These are phyloP conservation scores for Apeira syringaria DNA, from an alignment of 2,888 invertebrate genomes.

Conservation along the genomic window DNA sequence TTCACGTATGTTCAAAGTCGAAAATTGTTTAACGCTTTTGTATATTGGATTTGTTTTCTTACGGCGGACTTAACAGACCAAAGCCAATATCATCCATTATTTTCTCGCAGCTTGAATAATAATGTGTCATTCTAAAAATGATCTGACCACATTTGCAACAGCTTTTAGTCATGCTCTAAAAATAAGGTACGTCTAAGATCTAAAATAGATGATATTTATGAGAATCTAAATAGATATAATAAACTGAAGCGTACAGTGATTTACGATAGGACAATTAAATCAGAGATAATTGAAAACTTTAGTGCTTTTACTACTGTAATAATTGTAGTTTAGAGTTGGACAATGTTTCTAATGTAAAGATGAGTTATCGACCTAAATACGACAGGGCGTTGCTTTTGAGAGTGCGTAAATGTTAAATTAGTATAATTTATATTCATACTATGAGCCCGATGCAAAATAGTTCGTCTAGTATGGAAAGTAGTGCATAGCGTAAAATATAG, in stretches of 20 bases:
- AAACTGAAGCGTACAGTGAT: slow-evolving; percentile 18
- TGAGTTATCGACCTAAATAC: slow-evolving; percentile 4
- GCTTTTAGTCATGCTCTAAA: slow-evolving; percentile 20
- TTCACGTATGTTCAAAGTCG: not conserved
- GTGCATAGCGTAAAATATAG: no score
- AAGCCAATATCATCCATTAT: slow-evolving; percentile 37
- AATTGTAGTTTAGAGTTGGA: slow-evolving; percentile 11
- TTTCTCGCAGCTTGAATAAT: slow-evolving; percentile 31
- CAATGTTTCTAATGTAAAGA: slow-evolving; percentile 1
- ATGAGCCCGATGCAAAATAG: no score
- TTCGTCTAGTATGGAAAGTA: no score
- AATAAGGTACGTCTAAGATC: slow-evolving; percentile 13
- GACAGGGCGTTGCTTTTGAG: slow-evolving; percentile 3
- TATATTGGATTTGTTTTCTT: slow-evolving; percentile 9
- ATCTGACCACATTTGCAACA: slow-evolving; percentile 13
- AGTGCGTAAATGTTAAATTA: slow-evolving; percentile 1
- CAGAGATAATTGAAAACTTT: slow-evolving; percentile 20
- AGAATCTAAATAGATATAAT: slow-evolving; percentile 22
- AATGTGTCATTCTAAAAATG: slow-evolving; percentile 33
- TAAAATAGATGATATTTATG: slow-evolving; percentile 24
- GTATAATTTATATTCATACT: no score
- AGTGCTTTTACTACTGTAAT: slow-evolving; percentile 7
- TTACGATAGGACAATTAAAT: slow-evolving; percentile 22
- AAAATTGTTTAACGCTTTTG: slow-evolving; percentile 20
- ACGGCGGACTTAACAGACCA: slow-evolving; percentile 33